These are phyloP conservation scores for Taurulus bubalis DNA, from an alignment of 2,113 vertebrate genomes.

Conservation along the genomic window DNA sequence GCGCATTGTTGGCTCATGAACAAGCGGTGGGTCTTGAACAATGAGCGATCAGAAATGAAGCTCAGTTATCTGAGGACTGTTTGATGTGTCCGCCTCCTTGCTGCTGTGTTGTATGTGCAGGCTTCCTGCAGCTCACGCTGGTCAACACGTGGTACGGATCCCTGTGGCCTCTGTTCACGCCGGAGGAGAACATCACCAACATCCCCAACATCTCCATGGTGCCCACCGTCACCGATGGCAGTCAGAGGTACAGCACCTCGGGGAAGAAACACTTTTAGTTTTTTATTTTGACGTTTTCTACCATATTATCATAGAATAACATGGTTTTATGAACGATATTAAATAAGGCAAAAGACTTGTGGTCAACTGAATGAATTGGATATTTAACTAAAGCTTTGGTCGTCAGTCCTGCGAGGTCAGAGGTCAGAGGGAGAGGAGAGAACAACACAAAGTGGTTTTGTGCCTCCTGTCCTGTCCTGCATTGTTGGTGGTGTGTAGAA, in stretches of 20 bases:
- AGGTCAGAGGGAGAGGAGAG: background rate
- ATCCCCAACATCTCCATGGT: conserved; percentile 61
- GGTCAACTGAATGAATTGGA: background rate
- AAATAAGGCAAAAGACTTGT: background rate
- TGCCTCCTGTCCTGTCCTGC: background rate
- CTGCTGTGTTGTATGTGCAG: conserved; percentile 72
- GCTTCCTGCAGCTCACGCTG: conserved; percentile 82
- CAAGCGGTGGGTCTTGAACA: conserved; percentile 37
- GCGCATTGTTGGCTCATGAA: conserved; percentile 36
- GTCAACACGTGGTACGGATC: conserved; percentile 90
- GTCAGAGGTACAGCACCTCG: conserved; percentile 80
- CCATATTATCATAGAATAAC: background rate
- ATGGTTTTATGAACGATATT: background rate
- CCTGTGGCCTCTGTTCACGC: conserved; percentile 79
- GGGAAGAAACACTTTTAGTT: background rate
- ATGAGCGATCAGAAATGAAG: conserved; percentile 33
- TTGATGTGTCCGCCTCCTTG: conserved; percentile 10
- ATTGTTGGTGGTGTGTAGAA: background rate
- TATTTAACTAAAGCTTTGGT: background rate
- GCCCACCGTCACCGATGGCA: conserved; percentile 70
- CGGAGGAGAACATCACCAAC: conserved; percentile 50
- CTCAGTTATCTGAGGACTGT: conserved; percentile 6
- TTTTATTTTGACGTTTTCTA: background rate
- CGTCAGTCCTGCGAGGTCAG: background rate
- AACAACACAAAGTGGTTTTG: background rate